These are phyloP conservation scores for Galerucella nymphaeae DNA, from an alignment of 2,888 invertebrate species.

Conservation along the genomic window DNA sequence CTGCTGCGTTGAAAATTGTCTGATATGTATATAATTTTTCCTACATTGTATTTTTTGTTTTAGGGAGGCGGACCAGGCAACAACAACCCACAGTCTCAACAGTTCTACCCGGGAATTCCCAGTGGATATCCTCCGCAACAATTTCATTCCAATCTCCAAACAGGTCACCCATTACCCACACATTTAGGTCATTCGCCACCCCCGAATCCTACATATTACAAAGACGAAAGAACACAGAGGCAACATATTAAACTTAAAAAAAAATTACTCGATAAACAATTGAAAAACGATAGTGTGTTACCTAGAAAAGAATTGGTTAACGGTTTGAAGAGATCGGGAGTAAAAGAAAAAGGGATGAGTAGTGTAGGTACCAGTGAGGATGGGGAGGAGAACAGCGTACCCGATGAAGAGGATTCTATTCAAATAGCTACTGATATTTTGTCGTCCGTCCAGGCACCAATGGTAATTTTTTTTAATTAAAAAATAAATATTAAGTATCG, in stretches of 20 bases:
- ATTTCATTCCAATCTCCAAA: slow-evolving; percentile 68
- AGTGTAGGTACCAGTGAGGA: slow-evolving; percentile 81
- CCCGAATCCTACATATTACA: slow-evolving; percentile 73
- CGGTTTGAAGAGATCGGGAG: slow-evolving; percentile 63
- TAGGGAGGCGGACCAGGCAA: slow-evolving; percentile 74
- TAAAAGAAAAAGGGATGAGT: slow-evolving; percentile 67
- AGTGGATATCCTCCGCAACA: slow-evolving; percentile 65
- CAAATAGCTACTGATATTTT: slow-evolving; percentile 77
- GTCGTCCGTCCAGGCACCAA: slow-evolving; percentile 79
- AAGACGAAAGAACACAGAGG: slow-evolving; percentile 82
- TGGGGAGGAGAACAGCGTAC: slow-evolving; percentile 80
- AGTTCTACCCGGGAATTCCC: slow-evolving; percentile 68
- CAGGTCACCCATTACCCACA: slow-evolving; percentile 66
- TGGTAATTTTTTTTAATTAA: slow-evolving; percentile 65
- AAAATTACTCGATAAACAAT: slow-evolving; percentile 73
- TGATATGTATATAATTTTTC: too few species aligned
- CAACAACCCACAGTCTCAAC: slow-evolving; percentile 77
- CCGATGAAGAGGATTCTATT: slow-evolving; percentile 79
- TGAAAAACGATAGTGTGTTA: slow-evolving; percentile 52
- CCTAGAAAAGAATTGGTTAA: slow-evolving; percentile 73
- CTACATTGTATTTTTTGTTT: slow-evolving; percentile 14
- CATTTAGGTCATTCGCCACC: slow-evolving; percentile 77
- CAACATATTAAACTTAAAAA: slow-evolving; percentile 82
- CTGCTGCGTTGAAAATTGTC: too few species aligned
- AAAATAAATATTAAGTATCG: not conserved